These are phyloP conservation scores for Protaetia brevitarsis DNA, from an alignment of 1,140 invertebrate genomes.

Conservation along the genomic window DNA sequence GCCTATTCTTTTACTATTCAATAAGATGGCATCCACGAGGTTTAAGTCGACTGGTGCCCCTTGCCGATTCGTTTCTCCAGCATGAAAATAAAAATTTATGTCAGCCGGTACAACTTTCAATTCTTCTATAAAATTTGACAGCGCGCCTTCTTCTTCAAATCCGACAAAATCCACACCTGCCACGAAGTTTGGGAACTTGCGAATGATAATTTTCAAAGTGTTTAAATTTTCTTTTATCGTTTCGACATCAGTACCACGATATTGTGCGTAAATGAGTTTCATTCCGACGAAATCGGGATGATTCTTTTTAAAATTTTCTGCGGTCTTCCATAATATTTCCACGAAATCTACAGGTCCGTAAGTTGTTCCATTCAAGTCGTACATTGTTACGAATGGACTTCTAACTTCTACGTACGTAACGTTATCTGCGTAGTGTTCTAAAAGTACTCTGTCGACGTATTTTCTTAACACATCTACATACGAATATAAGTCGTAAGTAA, in stretches of 20 bases:
- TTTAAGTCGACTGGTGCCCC: slow-evolving; percentile 53
- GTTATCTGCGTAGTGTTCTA: slow-evolving; percentile 70
- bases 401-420: slow-evolving; percentile 73
- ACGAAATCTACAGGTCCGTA: slow-evolving; percentile 50
- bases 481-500: slow-evolving; percentile 58
- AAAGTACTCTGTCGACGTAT: slow-evolving; percentile 66
- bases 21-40: slow-evolving; percentile 67
- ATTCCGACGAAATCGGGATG: slow-evolving; percentile 63
- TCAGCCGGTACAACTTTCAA: slow-evolving; percentile 45
- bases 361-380: slow-evolving; percentile 54
- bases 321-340: slow-evolving; percentile 52
- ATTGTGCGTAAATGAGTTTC: slow-evolving; percentile 62
- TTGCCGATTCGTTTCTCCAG: slow-evolving; percentile 70
- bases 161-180: slow-evolving; percentile 74
- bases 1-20: slow-evolving; percentile 61
- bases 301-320: slow-evolving; percentile 51
- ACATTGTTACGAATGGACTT: slow-evolving; percentile 39
- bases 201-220: slow-evolving; percentile 45
- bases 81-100: slow-evolving; percentile 69
- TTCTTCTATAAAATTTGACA: slow-evolving; percentile 58
- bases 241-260: slow-evolving; percentile 42
- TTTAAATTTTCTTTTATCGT: slow-evolving; percentile 48
- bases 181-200: slow-evolving; percentile 58
- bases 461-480: slow-evolving; percentile 69
- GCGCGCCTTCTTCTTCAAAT: slow-evolving; percentile 69